These are phyloP conservation scores for Camptogramma bilineatum DNA, from an alignment of 2,888 invertebrate genomes.

Conservation along the genomic window DNA sequence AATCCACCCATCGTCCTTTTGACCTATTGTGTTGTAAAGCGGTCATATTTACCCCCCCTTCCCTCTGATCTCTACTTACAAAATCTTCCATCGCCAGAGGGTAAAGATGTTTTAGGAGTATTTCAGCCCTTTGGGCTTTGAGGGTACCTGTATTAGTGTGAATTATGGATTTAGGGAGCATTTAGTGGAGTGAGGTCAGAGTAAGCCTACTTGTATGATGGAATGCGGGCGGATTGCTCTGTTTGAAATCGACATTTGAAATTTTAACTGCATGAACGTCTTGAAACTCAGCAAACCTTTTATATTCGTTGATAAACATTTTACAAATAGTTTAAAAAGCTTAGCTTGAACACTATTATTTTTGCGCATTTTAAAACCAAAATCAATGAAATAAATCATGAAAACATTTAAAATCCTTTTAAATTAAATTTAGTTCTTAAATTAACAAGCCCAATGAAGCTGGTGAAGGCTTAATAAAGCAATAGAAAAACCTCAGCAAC, in stretches of 20 bases:
- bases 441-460: conserved; percentile 1
- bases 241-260: conserved; percentile 2
- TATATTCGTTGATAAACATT: too few species aligned
- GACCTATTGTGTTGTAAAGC: conserved; percentile 44
- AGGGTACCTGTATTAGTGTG: conserved; percentile 33
- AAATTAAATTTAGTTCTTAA: background rate
- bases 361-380: background rate
- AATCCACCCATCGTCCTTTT: conserved; percentile 47
- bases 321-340: background rate
- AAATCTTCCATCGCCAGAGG: conserved; percentile 36
- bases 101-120: conserved; percentile 35
- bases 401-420: too few species aligned
- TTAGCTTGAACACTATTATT: background rate
- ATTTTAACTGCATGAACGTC: background rate
- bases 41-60: conserved; percentile 37
- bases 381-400: too few species aligned
- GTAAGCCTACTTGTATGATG: conserved; percentile 24
- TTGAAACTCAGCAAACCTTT: background rate
- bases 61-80: conserved; percentile 36
- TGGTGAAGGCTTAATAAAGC: conserved; percentile 9
- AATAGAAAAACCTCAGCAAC: conserved; percentile 7
- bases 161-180: conserved; percentile 29
- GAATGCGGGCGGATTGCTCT: background rate
- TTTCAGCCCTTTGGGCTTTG: conserved; percentile 32
- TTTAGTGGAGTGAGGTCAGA: conserved; percentile 19